Base-by-base conservation (phyloP, 2,888 invertebrate species). In the Pseudanteris insignis region DNA sequence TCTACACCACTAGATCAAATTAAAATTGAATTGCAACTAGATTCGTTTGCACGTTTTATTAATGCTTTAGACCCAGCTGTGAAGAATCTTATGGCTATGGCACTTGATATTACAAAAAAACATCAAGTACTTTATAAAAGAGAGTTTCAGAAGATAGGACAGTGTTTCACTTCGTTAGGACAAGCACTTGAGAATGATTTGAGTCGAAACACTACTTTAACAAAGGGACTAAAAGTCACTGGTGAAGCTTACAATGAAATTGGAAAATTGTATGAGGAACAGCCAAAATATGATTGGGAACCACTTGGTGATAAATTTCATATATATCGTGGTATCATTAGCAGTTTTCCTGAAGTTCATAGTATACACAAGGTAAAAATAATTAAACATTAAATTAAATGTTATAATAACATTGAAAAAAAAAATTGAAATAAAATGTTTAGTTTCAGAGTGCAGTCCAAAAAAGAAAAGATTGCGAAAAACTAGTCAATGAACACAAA, bases 321-420 rank as follows among this genome's bases (percentile, higher is more conserved):
- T 76, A 89, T 97, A 68, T 97, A 97, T 82, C 92, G 94, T 80
- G 97, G 98, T 43, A 88, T 97, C 46, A 88, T 97, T 5, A 87
- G 89, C 51, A 89, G 88, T 57, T 94, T 95, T 74, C 97, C 98
- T 0, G 96, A 96, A 70, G 91, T 93, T 41, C 83, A 96, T 50
- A 87, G 88, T 34, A 89, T 94, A 67, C 95, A 96, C 75, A 94
- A 92, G 84, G 92, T 87, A 44, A 34, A 26, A 5, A 11, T 4
- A 8, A n/a, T 21, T 21, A 7, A 4, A 21, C 4, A 21, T 21
- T 21, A 21, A 21, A 21, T 21, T 7, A 21, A 21, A 7, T 7
- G 21, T 21, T 7, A 21, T 21, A 4, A 4, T 5, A n/a, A n/a
- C n/a, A n/a, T 30, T 30, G 11, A 5, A 10, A 3, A 5, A 30